A percentile compares a stretch with the other conserved stretches of the same genome.
These are phyloP conservation scores for Xanthia togata DNA, from an alignment of 2,888 invertebrate genomes.

Conservation along the genomic window DNA sequence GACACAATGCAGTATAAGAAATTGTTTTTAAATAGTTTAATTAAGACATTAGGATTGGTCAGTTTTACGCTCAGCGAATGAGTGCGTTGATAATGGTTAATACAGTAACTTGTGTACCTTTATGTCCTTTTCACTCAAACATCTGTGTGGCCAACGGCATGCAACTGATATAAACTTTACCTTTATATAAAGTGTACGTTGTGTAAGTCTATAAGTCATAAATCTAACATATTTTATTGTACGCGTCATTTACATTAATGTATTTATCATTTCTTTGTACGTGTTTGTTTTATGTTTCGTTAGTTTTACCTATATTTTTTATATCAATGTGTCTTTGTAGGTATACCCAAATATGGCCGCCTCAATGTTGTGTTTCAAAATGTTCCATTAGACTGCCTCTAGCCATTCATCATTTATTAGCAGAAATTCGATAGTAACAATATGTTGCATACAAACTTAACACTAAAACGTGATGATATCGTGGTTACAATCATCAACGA, in stretches of 20 bases:
- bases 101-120: neutral
- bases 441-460: slow-evolving; percentile 16
- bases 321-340: neutral
- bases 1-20: neutral
- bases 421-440: neutral
- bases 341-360: neutral
- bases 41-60: neutral
- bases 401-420: neutral
- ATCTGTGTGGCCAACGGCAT: slow-evolving; percentile 35
- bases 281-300: slow-evolving; percentile 37
- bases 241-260: slow-evolving; percentile 27
- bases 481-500: slow-evolving; percentile 24
- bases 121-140: slow-evolving; percentile 14
- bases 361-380: slow-evolving; percentile 31
- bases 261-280: slow-evolving; percentile 46
- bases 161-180: slow-evolving; percentile 46
- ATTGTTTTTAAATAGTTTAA: neutral
- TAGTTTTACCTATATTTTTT: neutral
- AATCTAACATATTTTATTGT: slow-evolving; percentile 45
- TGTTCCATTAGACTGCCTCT: slow-evolving; percentile 28
- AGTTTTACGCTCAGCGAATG: neutral
- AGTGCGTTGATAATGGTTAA: slow-evolving; percentile 6
- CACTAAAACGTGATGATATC: slow-evolving; percentile 21
- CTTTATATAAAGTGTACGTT: slow-evolving; percentile 32
- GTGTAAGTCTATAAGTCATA: slow-evolving; percentile 25